Percentiles rank a stretch among this genome's conserved stretches.
These are phyloP conservation scores for Balearica regulorum DNA, from an alignment of 2,797 vertebrate species.

Conservation along the genomic window DNA sequence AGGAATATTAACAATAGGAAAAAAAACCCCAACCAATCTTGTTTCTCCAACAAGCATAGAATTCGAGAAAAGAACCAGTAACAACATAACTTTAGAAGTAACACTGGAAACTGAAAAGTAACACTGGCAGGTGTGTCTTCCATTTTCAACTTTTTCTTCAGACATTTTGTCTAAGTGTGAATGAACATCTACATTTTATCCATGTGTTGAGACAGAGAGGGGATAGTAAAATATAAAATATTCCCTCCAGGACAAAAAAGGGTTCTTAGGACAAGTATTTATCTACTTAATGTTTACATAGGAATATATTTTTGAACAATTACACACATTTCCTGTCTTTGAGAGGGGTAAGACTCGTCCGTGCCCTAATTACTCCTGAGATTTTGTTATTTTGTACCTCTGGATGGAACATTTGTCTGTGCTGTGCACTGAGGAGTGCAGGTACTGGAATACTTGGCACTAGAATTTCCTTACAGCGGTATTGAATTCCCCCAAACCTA, in stretches of 20 bases:
- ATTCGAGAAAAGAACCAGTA: neutral
- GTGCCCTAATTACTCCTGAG: neutral
- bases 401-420: neutral
- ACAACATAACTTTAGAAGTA: neutral
- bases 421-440: neutral
- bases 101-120: neutral
- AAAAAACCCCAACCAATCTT: fast-evolving
- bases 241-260: neutral
- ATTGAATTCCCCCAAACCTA: neutral
- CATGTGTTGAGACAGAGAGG: neutral
- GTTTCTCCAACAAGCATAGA: neutral
- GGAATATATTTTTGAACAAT: neutral
- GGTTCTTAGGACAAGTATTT: neutral
- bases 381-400: neutral
- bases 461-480: neutral
- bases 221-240: neutral
- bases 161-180: neutral
- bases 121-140: neutral
- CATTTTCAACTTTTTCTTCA: neutral
- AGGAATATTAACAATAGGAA: neutral
- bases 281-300: neutral
- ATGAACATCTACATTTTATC: neutral
- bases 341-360: neutral
- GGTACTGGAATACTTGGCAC: neutral
- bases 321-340: neutral